Evolutionary conservation across 2,888 invertebrate species (phyloP).

Genomic region (Syrphus vitripennis): DNA sequence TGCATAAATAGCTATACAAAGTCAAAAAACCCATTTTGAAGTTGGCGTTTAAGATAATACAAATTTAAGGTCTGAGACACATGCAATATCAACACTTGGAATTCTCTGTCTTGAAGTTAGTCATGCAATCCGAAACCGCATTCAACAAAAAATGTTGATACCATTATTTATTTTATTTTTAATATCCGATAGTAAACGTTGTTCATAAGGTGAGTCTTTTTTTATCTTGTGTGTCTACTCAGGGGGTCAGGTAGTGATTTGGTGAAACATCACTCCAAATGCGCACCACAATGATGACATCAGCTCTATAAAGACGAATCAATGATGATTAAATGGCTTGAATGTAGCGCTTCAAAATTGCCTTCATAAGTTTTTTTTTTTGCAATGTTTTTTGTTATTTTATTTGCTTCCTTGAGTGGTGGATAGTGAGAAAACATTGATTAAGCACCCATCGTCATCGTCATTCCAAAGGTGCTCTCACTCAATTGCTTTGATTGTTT

Average conservation of each 20-base stretch:
- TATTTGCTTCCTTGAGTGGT: slow-evolving; percentile 23
- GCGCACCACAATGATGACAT: slow-evolving; percentile 46
- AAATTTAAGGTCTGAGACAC: neutral
- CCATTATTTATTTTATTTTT: slow-evolving; percentile 8
- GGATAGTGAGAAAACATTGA: slow-evolving; percentile 43
- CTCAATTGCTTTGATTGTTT: slow-evolving; percentile 56
- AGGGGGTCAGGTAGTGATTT: slow-evolving; percentile 19
- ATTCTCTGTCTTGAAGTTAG: slow-evolving; percentile 12
- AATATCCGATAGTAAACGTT: slow-evolving; percentile 1
- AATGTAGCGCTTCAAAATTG: neutral
- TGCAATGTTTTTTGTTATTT: neutral
- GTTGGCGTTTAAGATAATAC: slow-evolving; percentile 31
- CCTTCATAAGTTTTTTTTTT: neutral
- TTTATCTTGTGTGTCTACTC: slow-evolving; percentile 1
- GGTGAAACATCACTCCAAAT: slow-evolving; percentile 29
- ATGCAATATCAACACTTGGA: neutral
- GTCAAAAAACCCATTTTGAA: slow-evolving; percentile 15
- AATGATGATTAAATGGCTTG: slow-evolving; percentile 37
- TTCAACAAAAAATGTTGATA: neutral
- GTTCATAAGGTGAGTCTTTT: slow-evolving; percentile 9
- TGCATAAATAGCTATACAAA: slow-evolving; percentile 44
- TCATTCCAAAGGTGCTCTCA: slow-evolving; percentile 51
- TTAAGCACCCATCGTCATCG: slow-evolving; percentile 28
- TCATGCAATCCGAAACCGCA: slow-evolving; percentile 42
- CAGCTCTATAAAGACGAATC: slow-evolving; percentile 39